Evolutionary conservation across 2,888 invertebrate species (phyloP), one percentile per base, ranked within the genome.

Genomic region (Sarcophaga subvicina): DNA sequence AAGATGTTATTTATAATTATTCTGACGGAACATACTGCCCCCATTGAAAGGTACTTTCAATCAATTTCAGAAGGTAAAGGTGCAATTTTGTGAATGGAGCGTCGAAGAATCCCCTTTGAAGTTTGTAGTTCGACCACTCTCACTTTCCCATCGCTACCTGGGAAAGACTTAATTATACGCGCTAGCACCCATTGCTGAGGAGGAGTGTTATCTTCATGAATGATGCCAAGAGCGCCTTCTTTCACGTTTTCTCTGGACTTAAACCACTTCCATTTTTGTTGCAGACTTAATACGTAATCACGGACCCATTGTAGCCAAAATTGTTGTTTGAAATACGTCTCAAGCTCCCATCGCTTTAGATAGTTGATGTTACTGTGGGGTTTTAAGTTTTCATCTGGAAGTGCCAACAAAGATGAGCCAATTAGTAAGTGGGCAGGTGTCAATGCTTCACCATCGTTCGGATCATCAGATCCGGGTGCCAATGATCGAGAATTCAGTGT

Each of bases 401-500:
- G 25, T 1, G 84, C 59, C 11, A 49, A 49, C 14, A 49, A 14
- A 49, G 49, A 49, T 49, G 49, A 49, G 49, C 49, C 49, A 49
- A 49, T 49, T 49, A 49, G 49, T 49, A 49, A 49, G 14, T 49
- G 14, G 49, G 49, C 49, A 49, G 49, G 49, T 11, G 49, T 49
- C 14, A 49, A 14, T 49, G 49, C 49, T 14, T 49, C 49, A 49
- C 49, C 49, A 49, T 49, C 49, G n/a, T n/a, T n/a, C n/a, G 49
- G 49, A 49, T 49, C 49, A 14, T 49, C 49, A 49, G 14, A 49
- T 49, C 49, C 14, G 49, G 49, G 14, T 49, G 49, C 14, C 22
- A 63, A 37, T 4, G 89, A 89, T 6, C 89, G 82, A n/a, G 90
- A 89, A 73, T 89, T 90, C n/a, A 90, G 73, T 54, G 88, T 87